These are phyloP conservation scores for Oreochromis mossambicus DNA, from an alignment of 2,797 vertebrate species.

Conservation along the genomic window DNA sequence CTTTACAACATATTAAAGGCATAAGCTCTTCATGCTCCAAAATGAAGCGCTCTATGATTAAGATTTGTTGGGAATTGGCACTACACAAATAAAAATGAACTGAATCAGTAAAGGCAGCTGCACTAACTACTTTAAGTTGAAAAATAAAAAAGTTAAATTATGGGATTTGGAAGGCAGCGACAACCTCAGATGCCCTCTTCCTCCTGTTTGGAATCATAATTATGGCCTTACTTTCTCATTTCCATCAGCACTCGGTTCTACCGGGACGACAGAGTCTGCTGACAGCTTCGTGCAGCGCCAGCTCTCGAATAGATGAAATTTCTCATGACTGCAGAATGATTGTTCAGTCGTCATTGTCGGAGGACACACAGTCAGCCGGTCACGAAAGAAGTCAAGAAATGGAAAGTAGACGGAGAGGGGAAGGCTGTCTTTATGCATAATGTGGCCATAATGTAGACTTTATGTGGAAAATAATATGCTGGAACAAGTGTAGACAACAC, in stretches of 20 bases:
- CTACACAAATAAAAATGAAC: not conserved
- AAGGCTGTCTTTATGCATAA: not conserved
- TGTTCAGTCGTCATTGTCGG: not conserved
- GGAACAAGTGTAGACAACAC: not conserved
- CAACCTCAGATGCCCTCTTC: not conserved
- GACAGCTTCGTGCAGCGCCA: not conserved
- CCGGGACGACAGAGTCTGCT: not conserved
- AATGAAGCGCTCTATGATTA: not conserved
- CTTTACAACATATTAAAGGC: not conserved
- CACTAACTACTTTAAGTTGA: not conserved
- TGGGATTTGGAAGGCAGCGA: not conserved
- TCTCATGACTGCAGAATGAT: not conserved
- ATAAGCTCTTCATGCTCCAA: not conserved
- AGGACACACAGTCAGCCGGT: not conserved
- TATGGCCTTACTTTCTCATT: constrained; percentile 21
- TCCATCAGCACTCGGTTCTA: not conserved
- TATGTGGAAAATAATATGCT: not conserved
- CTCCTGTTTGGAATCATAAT: constrained; percentile 31
- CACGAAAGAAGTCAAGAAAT: not conserved
- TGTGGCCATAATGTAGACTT: not conserved
- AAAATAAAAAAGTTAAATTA: not conserved
- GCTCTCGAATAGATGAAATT: constrained; percentile 17
- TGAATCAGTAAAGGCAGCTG: not conserved
- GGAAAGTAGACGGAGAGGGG: not conserved
- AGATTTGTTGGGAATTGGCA: not conserved